Base-by-base conservation (phyloP, 2,797 vertebrate species). In the Aplochiton taeniatus region DNA sequence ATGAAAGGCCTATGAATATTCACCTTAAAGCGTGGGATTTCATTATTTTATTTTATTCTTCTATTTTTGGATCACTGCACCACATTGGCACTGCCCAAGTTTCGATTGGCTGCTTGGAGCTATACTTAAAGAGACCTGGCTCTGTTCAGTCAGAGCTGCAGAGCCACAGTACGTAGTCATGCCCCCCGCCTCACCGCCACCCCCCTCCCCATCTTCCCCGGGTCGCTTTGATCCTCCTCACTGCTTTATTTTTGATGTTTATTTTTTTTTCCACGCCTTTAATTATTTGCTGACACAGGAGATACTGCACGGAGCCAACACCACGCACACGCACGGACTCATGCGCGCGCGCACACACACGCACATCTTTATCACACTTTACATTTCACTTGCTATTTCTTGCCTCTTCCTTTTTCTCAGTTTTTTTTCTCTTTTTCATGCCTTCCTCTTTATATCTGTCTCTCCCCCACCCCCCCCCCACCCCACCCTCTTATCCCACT, bases 221-320 rank as follows among this genome's bases (percentile, higher is more conserved):
- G 53, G 59, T 44, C 52, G 14, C 76, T 85, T 81, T 80, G 61
- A 83, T 86, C 69, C 43, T 72, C 52, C 58, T 70, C 65, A 42
- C 61, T 74, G 69, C 31, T 31, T 31, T 31, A 3, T 31, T 31
- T 31, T 6, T 31, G 2, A 2, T 31, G 2, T 6, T 65, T 31
- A 69, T 70, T 74, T 71, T 73, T 65, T 19, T 60, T 55, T 48
- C 41, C 31, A 55, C 58, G 64, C 44, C 46, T 63, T 73, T 72
- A 70, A 85, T 86, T 66, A 83, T 83, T 76, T 83, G 79, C 85
- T 86, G 83, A 84, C 73, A 63, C 66, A 63, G 61, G 49, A 13
- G 1, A 70, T 82, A 47, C 61, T 55, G 45, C 48, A 53, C 44
- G 46, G 47, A 61, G 61, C 58, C 53, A 54, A 66, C 8, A 46